phyloP scores from a whole-genome alignment of 2,888 invertebrate genomes.

The Chalcis sispes region DNA sequence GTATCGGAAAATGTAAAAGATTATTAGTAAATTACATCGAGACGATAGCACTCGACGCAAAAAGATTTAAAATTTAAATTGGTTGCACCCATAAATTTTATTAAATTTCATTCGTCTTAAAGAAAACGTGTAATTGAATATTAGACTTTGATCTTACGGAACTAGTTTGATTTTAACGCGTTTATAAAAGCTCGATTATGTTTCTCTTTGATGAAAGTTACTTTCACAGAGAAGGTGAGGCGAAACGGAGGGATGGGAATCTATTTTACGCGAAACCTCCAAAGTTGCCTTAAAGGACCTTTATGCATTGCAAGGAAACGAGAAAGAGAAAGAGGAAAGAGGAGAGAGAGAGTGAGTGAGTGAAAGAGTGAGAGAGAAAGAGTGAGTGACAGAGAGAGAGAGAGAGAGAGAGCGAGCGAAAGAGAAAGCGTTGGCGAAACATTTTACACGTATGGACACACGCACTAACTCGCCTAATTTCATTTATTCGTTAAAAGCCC shows the following conservation, averaged over 20 bases:
- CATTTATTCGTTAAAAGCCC: neutral
- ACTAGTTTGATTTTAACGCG: neutral
- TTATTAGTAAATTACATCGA: too few species aligned
- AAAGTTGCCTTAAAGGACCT: conserved; percentile 38
- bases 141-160: neutral
- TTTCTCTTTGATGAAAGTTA: conserved; percentile 24
- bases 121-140: too few species aligned
- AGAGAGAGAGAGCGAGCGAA: conserved; percentile 8
- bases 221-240: neutral
- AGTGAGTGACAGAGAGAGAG: neutral
- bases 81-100: too few species aligned
- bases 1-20: too few species aligned
- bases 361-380: neutral
- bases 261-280: conserved; percentile 21
- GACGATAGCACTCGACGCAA: too few species aligned
- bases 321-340: neutral
- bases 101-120: too few species aligned
- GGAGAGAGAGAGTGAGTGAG: neutral
- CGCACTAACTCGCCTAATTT: neutral
- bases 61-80: too few species aligned
- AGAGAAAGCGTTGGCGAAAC: too few species aligned
- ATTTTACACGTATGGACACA: neutral
- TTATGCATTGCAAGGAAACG: conserved; percentile 1
- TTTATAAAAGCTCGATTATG: conserved; percentile 20
- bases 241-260: conserved; percentile 11